Evolutionary conservation across 2,113 vertebrate species (phyloP).

Genomic region (Leucoraja erinaceus): DNA sequence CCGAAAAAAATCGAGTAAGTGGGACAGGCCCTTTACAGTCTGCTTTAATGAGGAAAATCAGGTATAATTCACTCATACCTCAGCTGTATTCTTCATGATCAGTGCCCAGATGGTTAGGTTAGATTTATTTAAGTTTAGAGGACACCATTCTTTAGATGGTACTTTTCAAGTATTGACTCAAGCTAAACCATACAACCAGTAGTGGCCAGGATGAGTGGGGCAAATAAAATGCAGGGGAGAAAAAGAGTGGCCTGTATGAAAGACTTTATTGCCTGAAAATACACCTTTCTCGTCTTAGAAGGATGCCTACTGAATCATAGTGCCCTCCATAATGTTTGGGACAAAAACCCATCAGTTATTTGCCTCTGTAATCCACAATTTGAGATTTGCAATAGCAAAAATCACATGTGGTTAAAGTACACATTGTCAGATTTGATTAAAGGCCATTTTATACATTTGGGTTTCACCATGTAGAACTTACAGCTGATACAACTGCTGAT

Average conservation of each 20-base stretch:
- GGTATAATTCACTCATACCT: background rate
- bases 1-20: no score
- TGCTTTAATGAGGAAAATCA: background rate
- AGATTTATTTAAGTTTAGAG: constrained; percentile 24
- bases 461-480: no score
- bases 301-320: background rate
- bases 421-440: no score
- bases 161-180: constrained; percentile 29
- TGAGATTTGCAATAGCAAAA: no score
- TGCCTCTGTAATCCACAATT: no score
- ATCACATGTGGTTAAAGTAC: no score
- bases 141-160: constrained; percentile 28
- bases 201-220: background rate
- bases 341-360: no score
- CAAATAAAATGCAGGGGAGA: background rate
- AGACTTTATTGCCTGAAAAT: background rate
- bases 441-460: no score
- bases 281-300: background rate
- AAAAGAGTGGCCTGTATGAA: background rate
- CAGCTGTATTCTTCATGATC: constrained; percentile 6
- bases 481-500: no score
- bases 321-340: no score
- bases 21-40: no score
- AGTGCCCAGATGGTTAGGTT: constrained; percentile 12
- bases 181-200: constrained; percentile 8